phyloP scores from a whole-genome alignment of 2,113 vertebrate species.

The Dinomys branickii region DNA sequence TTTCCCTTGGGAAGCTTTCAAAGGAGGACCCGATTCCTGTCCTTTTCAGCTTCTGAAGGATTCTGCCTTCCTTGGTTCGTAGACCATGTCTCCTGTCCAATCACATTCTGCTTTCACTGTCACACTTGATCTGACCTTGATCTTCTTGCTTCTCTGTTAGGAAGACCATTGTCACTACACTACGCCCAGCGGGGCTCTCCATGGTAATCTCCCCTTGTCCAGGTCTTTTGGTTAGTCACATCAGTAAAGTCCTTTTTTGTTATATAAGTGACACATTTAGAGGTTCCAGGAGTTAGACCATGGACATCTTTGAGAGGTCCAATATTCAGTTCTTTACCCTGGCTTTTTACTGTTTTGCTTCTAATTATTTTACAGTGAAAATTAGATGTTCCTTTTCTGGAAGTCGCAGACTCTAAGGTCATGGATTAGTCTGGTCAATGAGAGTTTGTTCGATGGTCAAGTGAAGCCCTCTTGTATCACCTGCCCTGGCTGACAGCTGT shows the following conservation, averaged over 20 bases:
- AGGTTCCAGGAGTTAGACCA: neutral
- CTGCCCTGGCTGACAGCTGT: slow-evolving; percentile 5
- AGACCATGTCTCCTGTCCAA: neutral
- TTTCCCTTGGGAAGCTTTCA: neutral
- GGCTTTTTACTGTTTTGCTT: neutral
- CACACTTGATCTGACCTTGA: neutral
- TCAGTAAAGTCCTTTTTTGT: neutral
- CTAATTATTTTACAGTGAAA: neutral
- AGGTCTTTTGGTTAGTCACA: neutral
- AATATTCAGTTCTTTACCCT: neutral
- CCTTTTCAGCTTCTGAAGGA: neutral
- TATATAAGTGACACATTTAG: neutral
- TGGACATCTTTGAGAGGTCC: neutral
- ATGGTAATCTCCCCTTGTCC: neutral
- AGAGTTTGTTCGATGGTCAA: neutral
- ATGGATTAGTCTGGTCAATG: neutral
- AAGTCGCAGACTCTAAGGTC: neutral
- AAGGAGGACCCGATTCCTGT: neutral
- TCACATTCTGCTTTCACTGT: neutral
- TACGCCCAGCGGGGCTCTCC: neutral
- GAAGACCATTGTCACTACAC: neutral
- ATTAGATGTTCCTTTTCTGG: neutral
- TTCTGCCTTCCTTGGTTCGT: neutral
- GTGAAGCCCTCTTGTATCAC: neutral
- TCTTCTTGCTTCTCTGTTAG: neutral